Percentiles rank a stretch among this genome's conserved stretches.
Evolutionary conservation across 2,797 vertebrate species (phyloP).

Genomic region (Simalia tracyae): DNA sequence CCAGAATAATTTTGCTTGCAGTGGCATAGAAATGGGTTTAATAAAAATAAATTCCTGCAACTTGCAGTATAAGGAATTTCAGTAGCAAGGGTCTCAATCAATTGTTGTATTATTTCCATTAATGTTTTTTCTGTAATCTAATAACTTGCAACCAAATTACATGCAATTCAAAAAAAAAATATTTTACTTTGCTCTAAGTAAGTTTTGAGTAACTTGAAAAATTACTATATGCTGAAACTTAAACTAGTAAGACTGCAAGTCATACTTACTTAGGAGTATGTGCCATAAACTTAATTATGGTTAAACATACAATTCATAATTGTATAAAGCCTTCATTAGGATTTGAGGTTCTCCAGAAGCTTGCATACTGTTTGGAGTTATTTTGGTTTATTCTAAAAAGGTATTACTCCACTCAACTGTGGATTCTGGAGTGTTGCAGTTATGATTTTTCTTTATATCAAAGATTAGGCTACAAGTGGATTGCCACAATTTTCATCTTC

Average conservation of each 20-base stretch:
- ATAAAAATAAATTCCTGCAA: not conserved
- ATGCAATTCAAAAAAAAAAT: not conserved
- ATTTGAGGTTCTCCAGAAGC: not conserved
- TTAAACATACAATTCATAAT: not conserved
- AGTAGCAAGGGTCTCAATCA: not conserved
- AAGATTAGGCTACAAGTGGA: not conserved
- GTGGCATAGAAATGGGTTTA: not conserved
- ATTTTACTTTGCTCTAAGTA: not conserved
- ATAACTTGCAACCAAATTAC: not conserved
- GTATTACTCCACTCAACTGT: not conserved
- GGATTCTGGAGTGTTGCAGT: not conserved
- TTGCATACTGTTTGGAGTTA: not conserved
- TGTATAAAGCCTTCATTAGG: not conserved
- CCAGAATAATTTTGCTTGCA: not conserved
- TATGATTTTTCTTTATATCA: not conserved
- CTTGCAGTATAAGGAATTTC: not conserved
- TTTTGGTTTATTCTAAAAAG: not conserved
- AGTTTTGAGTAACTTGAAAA: not conserved
- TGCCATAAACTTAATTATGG: not conserved
- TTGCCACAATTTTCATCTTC: not conserved
- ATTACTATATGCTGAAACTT: not conserved
- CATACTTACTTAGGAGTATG: not conserved
- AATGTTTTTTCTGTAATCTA: not conserved
- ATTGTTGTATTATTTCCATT: not conserved
- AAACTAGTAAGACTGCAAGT: not conserved